Evolutionary conservation across 2,888 invertebrate genomes (phyloP).

Genomic region (Ophioninae sp.): DNA sequence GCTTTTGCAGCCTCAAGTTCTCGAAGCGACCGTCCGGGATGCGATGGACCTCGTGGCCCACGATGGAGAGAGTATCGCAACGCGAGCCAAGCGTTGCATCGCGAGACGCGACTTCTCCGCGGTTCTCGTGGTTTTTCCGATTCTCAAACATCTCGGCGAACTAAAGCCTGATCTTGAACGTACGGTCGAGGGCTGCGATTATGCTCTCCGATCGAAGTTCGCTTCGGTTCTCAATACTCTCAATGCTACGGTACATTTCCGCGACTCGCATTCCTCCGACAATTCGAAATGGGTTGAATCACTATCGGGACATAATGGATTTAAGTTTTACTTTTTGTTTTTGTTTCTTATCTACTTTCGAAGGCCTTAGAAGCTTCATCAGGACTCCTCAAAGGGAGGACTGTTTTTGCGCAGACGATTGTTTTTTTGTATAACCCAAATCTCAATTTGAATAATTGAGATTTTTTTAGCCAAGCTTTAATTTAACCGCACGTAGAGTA

Average conservation of each 20-base stretch:
- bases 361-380: too few species aligned
- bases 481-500: too few species aligned
- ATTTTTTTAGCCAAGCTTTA: too few species aligned
- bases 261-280: background rate
- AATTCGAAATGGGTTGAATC: background rate
- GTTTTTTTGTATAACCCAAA: too few species aligned
- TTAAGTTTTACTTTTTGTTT: background rate
- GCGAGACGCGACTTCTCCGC: conserved; percentile 90
- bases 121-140: conserved; percentile 91
- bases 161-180: conserved; percentile 91
- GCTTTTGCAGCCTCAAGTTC: conserved; percentile 90
- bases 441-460: too few species aligned
- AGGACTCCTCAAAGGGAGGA: too few species aligned
- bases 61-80: conserved; percentile 93
- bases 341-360: too few species aligned
- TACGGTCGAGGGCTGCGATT: conserved; percentile 88
- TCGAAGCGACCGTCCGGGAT: conserved; percentile 91
- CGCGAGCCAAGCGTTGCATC: conserved; percentile 89
- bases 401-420: too few species aligned
- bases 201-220: conserved; percentile 87
- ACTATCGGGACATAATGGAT: too few species aligned
- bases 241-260: conserved; percentile 86
- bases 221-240: conserved; percentile 88
- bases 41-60: conserved; percentile 92
- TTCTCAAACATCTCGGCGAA: conserved; percentile 89